Evolutionary conservation across 2,888 invertebrate genomes (phyloP).

Genomic region (Cosmia pyralina): DNA sequence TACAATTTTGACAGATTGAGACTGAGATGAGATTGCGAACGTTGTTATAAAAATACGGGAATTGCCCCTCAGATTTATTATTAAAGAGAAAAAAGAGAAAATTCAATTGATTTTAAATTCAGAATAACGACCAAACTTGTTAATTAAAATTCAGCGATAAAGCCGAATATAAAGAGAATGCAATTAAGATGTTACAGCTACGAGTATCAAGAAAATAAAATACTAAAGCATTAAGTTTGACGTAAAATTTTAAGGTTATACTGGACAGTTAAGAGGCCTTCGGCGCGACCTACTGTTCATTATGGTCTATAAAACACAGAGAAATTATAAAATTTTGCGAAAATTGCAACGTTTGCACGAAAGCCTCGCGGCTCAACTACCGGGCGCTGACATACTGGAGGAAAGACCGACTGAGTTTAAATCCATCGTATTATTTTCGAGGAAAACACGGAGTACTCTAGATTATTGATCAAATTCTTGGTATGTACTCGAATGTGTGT

Average conservation of each 20-base stretch:
- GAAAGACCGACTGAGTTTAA: background rate
- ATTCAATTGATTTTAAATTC: constrained; percentile 50
- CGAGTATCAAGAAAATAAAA: constrained; percentile 78
- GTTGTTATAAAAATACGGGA: no score
- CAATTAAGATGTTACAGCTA: constrained; percentile 77
- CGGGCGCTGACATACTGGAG: constrained; percentile 49
- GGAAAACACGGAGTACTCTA: background rate
- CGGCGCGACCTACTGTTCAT: constrained; percentile 72
- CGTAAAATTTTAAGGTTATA: constrained; percentile 54
- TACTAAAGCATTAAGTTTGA: constrained; percentile 50
- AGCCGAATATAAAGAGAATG: constrained; percentile 75
- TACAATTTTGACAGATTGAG: no score
- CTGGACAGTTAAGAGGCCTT: constrained; percentile 62
- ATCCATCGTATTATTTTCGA: background rate
- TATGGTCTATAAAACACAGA: constrained; percentile 79
- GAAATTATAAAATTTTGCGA: constrained; percentile 79
- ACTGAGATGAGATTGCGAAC: no score
- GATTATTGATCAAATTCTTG: background rate
- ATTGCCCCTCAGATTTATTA: no score
- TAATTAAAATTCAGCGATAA: constrained; percentile 79
- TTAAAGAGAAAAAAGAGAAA: constrained; percentile 49
- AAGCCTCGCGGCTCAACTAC: constrained; percentile 64
- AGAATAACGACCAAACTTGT: constrained; percentile 74
- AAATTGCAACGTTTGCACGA: constrained; percentile 76
- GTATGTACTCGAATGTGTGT: background rate